Evolutionary conservation across 2,113 vertebrate species (phyloP), one percentile per base, ranked within the genome.

Genomic region (Orcinus orca): DNA sequence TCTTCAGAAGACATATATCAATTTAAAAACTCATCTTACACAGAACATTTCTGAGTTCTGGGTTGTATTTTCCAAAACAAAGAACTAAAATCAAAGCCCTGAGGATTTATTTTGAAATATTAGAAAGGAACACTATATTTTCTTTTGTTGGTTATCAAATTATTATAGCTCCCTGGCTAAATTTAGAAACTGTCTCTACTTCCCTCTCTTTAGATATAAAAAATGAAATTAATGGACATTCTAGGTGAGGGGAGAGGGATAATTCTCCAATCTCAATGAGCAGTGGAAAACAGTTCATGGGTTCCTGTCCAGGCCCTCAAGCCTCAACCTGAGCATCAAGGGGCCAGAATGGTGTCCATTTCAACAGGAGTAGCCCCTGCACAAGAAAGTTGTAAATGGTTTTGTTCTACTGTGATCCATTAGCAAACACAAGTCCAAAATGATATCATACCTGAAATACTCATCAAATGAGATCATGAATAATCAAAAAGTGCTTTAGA

Each of bases 401-500:
- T 96, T 79, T 88, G 71, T 60, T 95, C 44, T 86, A 88, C 93
- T 93, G 17, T 74, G 38, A 96, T 73, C 60, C 83, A 82, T 50
- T 90, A 97, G 76, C 38, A 96, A 95, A 90, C 18, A 38, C 8
- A 95, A 96, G 14, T 70, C 33, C 67, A 60, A 94, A 96, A 71
- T 73, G 18, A 31, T 73, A 97, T 50, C 31, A 81, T 53, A 87
- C 47, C 65, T 84, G 21, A 81, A 93, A 77, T 60, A 88, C 53
- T 85, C 44, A 96, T 74, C 82, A 88, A 80, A 93, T 65, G 33
- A 94, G 83, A 93, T 82, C 62, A 87, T 20, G 3, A 96, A 74
- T 26, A 50, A 93, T 79, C 91, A 97, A 84, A 96, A 95, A 81
- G 55, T 92, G 25, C 58, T 96, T 92, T 95, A 47, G 58, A 93